Evolutionary conservation across 2,113 vertebrate species (phyloP), one percentile per base, ranked within the genome.

Genomic region (Rhagologus leucostigma): DNA sequence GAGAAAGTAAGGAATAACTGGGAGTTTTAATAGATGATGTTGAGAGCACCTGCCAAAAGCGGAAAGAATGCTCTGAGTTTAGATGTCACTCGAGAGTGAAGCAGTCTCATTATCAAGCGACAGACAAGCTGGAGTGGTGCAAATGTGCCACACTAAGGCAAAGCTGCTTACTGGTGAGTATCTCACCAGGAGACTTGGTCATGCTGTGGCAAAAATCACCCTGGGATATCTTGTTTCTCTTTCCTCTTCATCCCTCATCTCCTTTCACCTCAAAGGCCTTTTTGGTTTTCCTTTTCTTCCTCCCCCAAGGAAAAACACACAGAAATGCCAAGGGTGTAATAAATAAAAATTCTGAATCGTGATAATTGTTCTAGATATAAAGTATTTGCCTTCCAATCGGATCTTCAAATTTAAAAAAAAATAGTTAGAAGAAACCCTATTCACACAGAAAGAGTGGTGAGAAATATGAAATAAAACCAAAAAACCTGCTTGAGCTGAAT

Each of bases 11-110:
- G 12, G 24, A 81, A 60, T 17, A 69, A 52, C 11, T 50, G 21
- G 5, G 7, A 39, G 9, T 29, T 60, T 94, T 41, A 49, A 46
- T 13, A 29, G 24, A 23, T 0, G 0, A 4, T 65, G 6, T 15
- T 65, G 50, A 37, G 10, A 89, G 15, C 11, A 63, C 5, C 11
- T 26, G 4, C 3, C 5, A 9, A 81, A 77, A 11, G 6, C 8
- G 29, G 7, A 59, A 89, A 55, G 0, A 14, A 30, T 27, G 29
- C 11, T 78, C 33, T 71, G 47, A 73, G 56, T 90, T 27, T 73
- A 35, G 29, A 52, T n/a, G 27, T 9, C 30, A 39, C 24, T 21
- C 0, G 1, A 39, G 11, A 59, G 5, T 19, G 20, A 87, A 53
- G 18, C 9, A 10, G 11, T 17, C 42, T 77, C 3, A 2, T 14